Percentiles rank a stretch among this genome's conserved stretches.
These are phyloP conservation scores for Tenthredo distinguenda DNA, from an alignment of 2,888 invertebrate species.

Conservation along the genomic window DNA sequence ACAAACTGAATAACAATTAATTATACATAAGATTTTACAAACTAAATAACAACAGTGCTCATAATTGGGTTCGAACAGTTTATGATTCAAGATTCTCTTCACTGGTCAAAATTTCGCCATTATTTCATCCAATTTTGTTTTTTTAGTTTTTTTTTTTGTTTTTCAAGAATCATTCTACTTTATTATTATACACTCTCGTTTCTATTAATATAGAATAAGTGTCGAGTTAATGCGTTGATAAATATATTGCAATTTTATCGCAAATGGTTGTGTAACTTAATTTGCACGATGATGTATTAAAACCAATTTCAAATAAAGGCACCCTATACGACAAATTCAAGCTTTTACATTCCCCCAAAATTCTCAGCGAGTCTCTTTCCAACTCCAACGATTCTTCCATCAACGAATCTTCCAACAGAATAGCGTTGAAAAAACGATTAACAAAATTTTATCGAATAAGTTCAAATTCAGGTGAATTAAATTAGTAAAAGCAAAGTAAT, in stretches of 20 bases:
- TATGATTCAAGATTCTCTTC: not conserved
- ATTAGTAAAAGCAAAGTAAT: not conserved
- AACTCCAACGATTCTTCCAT: not conserved
- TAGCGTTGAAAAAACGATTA: not conserved
- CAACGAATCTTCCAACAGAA: not conserved
- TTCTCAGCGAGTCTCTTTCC: not conserved
- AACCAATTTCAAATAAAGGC: not conserved
- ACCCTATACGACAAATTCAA: not conserved
- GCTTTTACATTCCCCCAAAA: not conserved
- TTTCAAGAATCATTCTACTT: not conserved
- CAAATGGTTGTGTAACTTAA: not conserved
- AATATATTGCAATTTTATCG: constrained; percentile 5
- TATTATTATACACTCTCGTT: not conserved
- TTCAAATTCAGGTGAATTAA: not conserved
- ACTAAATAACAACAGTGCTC: constrained; percentile 57
- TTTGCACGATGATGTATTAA: not conserved
- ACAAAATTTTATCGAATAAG: not conserved
- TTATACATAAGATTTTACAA: constrained; percentile 53
- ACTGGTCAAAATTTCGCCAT: not conserved
- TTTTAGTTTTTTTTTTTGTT: not conserved
- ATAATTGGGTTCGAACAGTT: constrained; percentile 23
- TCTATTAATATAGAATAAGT: not conserved
- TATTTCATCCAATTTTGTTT: not conserved
- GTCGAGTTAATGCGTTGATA: not conserved
- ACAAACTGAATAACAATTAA: constrained; percentile 55